These are phyloP conservation scores for Eubucco bourcierii DNA, from an alignment of 2,113 vertebrate species.

Conservation along the genomic window DNA sequence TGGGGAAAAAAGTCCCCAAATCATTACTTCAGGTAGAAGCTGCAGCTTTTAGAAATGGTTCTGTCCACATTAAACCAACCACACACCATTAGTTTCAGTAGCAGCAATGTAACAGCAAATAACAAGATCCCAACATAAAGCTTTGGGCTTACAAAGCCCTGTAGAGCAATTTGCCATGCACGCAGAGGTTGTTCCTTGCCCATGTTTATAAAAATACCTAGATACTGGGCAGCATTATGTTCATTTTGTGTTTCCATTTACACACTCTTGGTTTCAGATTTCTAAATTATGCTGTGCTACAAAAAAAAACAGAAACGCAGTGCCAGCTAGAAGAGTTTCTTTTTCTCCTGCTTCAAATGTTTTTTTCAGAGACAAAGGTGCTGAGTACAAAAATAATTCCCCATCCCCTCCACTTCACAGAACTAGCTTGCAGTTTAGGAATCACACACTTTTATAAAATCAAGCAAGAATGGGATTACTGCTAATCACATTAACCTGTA, in stretches of 20 bases:
- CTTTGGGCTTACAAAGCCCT: not conserved
- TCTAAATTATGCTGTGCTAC: not conserved
- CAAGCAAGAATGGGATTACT: constrained; percentile 54
- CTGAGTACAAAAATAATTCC: not conserved
- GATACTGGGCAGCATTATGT: not conserved
- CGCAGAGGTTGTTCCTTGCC: accelerated
- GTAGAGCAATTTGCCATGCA: not conserved
- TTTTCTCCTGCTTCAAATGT: not conserved
- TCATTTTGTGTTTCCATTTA: not conserved
- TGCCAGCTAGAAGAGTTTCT: not conserved
- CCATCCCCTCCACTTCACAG: not conserved
- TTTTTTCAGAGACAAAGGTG: not conserved
- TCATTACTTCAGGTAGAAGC: not conserved
- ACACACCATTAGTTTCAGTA: accelerated
- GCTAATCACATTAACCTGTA: constrained; percentile 53
- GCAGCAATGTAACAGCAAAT: not conserved
- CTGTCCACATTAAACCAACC: not conserved
- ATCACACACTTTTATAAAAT: constrained; percentile 30
- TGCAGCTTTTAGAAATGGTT: not conserved
- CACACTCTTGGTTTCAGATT: not conserved
- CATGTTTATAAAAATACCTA: not conserved
- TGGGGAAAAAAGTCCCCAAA: not conserved
- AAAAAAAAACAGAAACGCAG: not conserved
- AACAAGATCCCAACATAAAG: not conserved
- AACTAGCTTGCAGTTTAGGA: not conserved